Conservation (phyloP, 1,140 invertebrate species). For the Drosophila saltans region DNA sequence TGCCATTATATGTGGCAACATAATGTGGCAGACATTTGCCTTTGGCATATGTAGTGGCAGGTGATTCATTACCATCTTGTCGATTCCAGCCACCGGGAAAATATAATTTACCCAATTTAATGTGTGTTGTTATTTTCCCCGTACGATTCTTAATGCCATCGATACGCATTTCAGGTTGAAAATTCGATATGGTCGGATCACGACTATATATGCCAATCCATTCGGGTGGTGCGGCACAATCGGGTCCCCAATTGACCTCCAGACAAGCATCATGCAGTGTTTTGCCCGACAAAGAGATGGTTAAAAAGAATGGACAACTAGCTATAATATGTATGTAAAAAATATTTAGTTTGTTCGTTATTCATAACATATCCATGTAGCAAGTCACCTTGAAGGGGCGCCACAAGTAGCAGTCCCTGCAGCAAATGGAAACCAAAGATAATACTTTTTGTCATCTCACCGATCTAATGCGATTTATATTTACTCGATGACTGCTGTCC, state of each 20-base stretch:
- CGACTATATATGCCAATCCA: constrained; percentile 76
- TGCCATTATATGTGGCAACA: constrained; percentile 85
- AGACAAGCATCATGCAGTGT: constrained; percentile 83
- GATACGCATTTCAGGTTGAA: constrained; percentile 65
- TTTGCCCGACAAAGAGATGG: constrained; percentile 63
- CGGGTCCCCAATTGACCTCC: constrained; percentile 85
- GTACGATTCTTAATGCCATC: constrained; percentile 59
- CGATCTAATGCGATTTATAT: constrained; percentile 7
- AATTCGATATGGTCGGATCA: constrained; percentile 65
- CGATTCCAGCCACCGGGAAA: constrained; percentile 85
- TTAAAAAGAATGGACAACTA: constrained; percentile 70
- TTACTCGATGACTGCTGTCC: constrained; percentile 2
- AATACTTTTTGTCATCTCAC: neutral
- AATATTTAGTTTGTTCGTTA: too few species aligned
- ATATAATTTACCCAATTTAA: constrained; percentile 83
- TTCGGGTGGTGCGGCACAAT: constrained; percentile 79
- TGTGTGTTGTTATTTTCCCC: constrained; percentile 83
- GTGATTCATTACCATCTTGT: constrained; percentile 54
- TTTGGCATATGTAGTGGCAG: constrained; percentile 57
- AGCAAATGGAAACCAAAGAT: neutral
- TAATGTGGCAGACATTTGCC: constrained; percentile 83
- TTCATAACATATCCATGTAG: neutral
- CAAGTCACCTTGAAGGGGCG: neutral
- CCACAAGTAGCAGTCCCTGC: neutral
- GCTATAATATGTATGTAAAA: neutral